phyloP scores from a whole-genome alignment of 1,140 invertebrate genomes.

The Diprion similis region DNA sequence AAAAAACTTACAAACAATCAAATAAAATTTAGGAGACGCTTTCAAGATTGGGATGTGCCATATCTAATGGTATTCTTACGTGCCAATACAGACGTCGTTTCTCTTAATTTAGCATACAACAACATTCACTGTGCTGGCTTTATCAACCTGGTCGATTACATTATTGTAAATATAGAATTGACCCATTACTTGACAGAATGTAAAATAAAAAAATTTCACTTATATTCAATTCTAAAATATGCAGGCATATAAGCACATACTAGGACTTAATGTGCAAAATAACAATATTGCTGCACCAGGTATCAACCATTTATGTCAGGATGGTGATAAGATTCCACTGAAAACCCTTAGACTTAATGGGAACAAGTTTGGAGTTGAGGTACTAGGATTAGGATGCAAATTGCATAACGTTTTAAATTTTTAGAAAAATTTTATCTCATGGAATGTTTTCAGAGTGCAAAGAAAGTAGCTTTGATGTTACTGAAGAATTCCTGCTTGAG shows the following conservation, averaged over 20 bases:
- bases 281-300: constrained; percentile 60
- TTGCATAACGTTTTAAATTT: constrained; percentile 13
- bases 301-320: constrained; percentile 49
- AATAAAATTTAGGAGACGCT: constrained; percentile 42
- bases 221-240: constrained; percentile 26
- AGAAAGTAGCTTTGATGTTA: constrained; percentile 59
- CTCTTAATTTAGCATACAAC: constrained; percentile 64
- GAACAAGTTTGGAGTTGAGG: constrained; percentile 61
- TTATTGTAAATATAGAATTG: constrained; percentile 33
- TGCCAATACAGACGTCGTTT: constrained; percentile 54
- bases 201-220: background rate
- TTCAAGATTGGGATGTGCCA: constrained; percentile 59
- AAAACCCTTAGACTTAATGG: constrained; percentile 62
- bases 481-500: constrained; percentile 55
- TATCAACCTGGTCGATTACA: constrained; percentile 50
- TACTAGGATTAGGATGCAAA: constrained; percentile 27
- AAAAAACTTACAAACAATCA: background rate
- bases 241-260: constrained; percentile 46
- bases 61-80: constrained; percentile 58
- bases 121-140: constrained; percentile 62
- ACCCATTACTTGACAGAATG: too few relatives aligned
- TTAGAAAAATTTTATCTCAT: constrained; percentile 2
- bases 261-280: constrained; percentile 63
- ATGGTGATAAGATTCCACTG: constrained; percentile 53
- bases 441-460: constrained; percentile 49